Base-by-base conservation (phyloP, 2,888 invertebrate species). In the Cheilosia variabilis region DNA sequence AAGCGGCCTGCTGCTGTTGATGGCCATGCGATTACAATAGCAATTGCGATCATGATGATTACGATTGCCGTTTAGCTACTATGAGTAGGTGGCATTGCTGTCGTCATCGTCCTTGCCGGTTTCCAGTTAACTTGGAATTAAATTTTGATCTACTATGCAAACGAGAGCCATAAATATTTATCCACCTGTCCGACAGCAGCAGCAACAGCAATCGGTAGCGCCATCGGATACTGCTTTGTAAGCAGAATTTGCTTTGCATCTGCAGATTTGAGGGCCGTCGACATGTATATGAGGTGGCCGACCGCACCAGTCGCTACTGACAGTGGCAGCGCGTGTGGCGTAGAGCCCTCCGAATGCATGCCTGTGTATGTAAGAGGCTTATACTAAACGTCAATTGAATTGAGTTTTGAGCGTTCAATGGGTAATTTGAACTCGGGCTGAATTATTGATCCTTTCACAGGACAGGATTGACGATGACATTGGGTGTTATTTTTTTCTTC, bases 81-180 rank as follows among this genome's bases (percentile, higher is more conserved):
- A 57, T 37, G 13, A 57, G 19, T 72, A 31, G 27, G 31, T 9
- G 37, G 53, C 34, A 52, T 58, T 47, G 68, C 53, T 34, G 57
- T 71, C 4, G 19, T 41, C 41, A 7, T 60, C 19, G 43, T 7
- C 43, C 22, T 45, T 41, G 17, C n/a, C 45, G 9, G 17, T 86
- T 80, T 72, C 72, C 72, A 69, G 87, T 57, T 69, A 82, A 87
- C 69, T 78, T 82, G 72, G 60, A 78, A 87, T 82, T 87, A 78
- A 87, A 87, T 87, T 81, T 87, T 87, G 82, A 87, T 87, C 87
- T 87, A 82, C 82, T 82, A 87, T 87, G 87, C 82, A 87, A 87
- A 87, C 82, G 81, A 82, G 87, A 82, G 87, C 78, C 66, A 87
- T 87, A 87, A 87, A 87, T 87, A 87, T 87, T 78, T 82, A 82